Conservation (phyloP, 1,140 invertebrate species). For the Drosophila pseudoobscura region DNA sequence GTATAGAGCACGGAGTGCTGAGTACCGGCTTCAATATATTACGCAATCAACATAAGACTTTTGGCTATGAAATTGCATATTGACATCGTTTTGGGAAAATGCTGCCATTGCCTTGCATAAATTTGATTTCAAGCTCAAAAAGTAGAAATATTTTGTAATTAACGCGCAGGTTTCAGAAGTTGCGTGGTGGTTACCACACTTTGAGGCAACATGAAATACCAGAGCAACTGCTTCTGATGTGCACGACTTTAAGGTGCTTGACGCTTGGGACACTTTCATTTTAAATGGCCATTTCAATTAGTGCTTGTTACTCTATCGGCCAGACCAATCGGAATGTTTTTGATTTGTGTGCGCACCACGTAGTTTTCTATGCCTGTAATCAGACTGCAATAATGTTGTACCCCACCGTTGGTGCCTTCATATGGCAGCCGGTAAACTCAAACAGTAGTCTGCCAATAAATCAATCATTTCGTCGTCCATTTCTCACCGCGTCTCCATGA, state of each 20-base stretch:
- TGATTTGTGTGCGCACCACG: constrained; percentile 73
- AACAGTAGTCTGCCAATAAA: constrained; percentile 65
- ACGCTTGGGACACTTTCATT: constrained; percentile 72
- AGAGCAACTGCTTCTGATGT: constrained; percentile 49
- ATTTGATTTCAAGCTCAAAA: constrained; percentile 45
- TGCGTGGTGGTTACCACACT: constrained; percentile 8
- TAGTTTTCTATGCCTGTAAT: constrained; percentile 50
- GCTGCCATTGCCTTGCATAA: constrained; percentile 57
- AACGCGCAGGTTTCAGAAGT: constrained; percentile 49
- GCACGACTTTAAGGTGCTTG: constrained; percentile 55
- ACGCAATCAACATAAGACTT: constrained; percentile 39
- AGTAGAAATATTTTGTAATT: constrained; percentile 66
- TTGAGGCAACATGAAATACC: constrained; percentile 37
- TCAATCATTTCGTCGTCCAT: constrained; percentile 65
- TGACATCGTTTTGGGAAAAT: constrained; percentile 60
- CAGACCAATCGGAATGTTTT: constrained; percentile 59
- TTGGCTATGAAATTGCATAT: constrained; percentile 50
- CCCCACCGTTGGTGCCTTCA: constrained; percentile 14
- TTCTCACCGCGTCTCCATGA: constrained; percentile 35
- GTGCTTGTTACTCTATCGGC: constrained; percentile 66
- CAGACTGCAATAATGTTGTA: constrained; percentile 50
- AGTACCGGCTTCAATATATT: constrained; percentile 4
- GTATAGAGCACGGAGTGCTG: background rate
- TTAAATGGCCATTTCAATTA: constrained; percentile 77
- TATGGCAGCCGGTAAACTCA: constrained; percentile 36